These are phyloP conservation scores for Pteria penguin DNA, from an alignment of 2,888 invertebrate species.

Conservation along the genomic window DNA sequence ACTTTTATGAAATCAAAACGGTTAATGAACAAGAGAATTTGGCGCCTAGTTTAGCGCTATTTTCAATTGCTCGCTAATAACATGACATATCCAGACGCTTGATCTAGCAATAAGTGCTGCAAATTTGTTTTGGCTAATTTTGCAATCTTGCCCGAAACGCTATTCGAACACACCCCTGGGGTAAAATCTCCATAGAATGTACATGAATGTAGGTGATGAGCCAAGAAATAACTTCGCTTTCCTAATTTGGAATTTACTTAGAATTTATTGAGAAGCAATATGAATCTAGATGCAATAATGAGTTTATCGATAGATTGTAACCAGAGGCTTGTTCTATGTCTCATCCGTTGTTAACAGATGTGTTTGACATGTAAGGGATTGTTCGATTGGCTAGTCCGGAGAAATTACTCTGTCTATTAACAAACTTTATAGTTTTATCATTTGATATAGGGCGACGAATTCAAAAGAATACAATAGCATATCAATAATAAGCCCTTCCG, in stretches of 20 bases:
- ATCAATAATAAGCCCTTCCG: no score
- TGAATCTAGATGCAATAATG: neutral
- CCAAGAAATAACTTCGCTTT: neutral
- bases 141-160: constrained; percentile 8
- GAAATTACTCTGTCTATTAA: neutral
- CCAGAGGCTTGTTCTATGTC: neutral
- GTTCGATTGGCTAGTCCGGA: neutral
- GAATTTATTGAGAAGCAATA: neutral
- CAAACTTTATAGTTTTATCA: no score
- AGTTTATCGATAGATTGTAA: neutral
- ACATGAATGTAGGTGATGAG: neutral
- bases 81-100: constrained; percentile 33
- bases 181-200: neutral
- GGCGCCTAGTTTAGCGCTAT: constrained; percentile 32
- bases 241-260: neutral
- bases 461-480: no score
- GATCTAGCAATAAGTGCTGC: constrained; percentile 28
- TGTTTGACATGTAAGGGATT: constrained; percentile 7
- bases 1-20: constrained; percentile 42
- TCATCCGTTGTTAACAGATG: constrained; percentile 13
- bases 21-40: constrained; percentile 32
- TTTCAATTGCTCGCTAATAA: constrained; percentile 28
- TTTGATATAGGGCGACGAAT: no score
- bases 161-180: constrained; percentile 7
- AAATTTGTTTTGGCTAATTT: constrained; percentile 17